phyloP scores from a whole-genome alignment of 2,888 invertebrate species.

The Apocheima hispidaria region DNA sequence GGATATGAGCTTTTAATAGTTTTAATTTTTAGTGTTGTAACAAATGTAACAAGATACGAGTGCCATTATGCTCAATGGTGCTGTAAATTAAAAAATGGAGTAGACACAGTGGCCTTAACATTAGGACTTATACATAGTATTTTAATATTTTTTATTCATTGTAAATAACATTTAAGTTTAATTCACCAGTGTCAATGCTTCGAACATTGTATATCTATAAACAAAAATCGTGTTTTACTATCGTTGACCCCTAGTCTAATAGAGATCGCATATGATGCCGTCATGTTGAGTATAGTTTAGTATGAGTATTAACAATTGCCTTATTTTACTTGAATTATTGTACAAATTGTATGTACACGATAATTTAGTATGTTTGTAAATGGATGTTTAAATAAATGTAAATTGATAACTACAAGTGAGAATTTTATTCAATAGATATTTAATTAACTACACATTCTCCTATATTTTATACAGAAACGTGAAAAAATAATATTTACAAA shows the following conservation, averaged over 20 bases:
- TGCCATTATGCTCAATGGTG: constrained; percentile 63
- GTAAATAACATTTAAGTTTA: constrained; percentile 76
- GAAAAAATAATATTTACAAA: too few species aligned
- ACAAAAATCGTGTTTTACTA: constrained; percentile 68
- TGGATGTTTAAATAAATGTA: constrained; percentile 81
- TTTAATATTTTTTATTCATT: constrained; percentile 63
- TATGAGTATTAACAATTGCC: constrained; percentile 75
- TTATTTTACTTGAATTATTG: constrained; percentile 65
- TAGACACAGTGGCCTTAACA: constrained; percentile 70
- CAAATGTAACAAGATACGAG: constrained; percentile 48
- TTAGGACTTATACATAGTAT: constrained; percentile 54
- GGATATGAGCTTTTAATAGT: constrained; percentile 50
- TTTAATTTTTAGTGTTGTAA: constrained; percentile 30
- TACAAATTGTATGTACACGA: constrained; percentile 82
- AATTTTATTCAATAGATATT: neutral
- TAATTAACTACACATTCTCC: neutral
- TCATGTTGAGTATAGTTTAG: constrained; percentile 61
- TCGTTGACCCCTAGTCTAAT: constrained; percentile 76
- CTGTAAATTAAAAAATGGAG: constrained; percentile 57
- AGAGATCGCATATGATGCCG: constrained; percentile 80
- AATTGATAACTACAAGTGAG: constrained; percentile 64
- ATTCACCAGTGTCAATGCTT: constrained; percentile 60
- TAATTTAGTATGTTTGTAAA: constrained; percentile 79
- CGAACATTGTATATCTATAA: constrained; percentile 60
- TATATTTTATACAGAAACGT: too few species aligned